Base-by-base conservation (phyloP, 2,888 invertebrate species). In the Adelognathus sp. region DNA sequence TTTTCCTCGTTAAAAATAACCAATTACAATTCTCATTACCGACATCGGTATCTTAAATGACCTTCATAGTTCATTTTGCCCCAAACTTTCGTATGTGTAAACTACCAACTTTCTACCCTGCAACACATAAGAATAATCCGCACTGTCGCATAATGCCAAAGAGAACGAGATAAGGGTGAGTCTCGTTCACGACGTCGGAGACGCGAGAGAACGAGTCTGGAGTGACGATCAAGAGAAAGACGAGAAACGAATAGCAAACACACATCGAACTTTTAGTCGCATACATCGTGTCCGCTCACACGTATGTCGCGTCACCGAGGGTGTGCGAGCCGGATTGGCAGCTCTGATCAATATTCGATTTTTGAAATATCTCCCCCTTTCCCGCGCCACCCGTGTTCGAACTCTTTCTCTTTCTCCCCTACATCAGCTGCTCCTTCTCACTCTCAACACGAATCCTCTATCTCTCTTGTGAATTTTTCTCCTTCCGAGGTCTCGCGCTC, bases 261-360 rank as follows among this genome's bases (percentile, higher is more conserved):
- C 80, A 75, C 74, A 70, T 74, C 29, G 70, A 79, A 75, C 74
- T 75, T 75, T 71, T 24, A 71, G 64, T 67, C 66, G 74, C 64
- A 75, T 79, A 79, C 61, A 63, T 46, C 0, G 63, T n/a, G 56
- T 54, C 56, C n/a, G 54, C 79, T 61, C 73, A 79, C 77, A 71
- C 73, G 76, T 56, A 76, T 56, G 54, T 50, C 58, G 63, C 88
- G 89, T 89, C 88, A 88, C 86, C 88, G 87, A 86, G 87, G 86
- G 87, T 89, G 86, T n/a, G n/a, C n/a, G n/a, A n/a, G n/a, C n/a
- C n/a, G 90, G 88, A 90, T 90, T 90, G 90, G 89, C 90, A 90
- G 89, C 87, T 88, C 90, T 90, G 90, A 90, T 90, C 90, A 90
- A 90, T 90, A 90, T 90, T 90, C 90, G 90, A 90, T 90, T 90